Evolutionary conservation across 1,140 invertebrate genomes (phyloP), one percentile per base, ranked within the genome.

Genomic region (Agrilus planipennis): DNA sequence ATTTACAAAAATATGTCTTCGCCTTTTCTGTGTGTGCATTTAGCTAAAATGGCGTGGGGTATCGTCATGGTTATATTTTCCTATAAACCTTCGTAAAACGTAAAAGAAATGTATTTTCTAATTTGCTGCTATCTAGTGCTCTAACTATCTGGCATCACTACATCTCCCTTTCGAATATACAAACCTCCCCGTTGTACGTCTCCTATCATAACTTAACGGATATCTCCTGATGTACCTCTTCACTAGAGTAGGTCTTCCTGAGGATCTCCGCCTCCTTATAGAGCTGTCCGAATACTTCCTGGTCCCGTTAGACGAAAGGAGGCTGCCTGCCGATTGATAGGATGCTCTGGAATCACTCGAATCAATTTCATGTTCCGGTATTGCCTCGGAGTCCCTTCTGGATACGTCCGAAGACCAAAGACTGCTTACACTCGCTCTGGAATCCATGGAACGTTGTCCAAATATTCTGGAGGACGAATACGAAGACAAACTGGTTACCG

Each of bases 151-250:
- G n/a, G n/a, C n/a, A n/a, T n/a, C n/a, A n/a, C n/a, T n/a, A n/a
- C n/a, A n/a, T n/a, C n/a, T n/a, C n/a, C n/a, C n/a, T n/a, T n/a
- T n/a, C n/a, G 23, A 7, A 22, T 4, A 25, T n/a, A 50, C 48
- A 47, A 55, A 65, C 64, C 64, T 66, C 47, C 64, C 64, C 23
- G 62, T 66, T 4, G 64, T 64, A 41, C 61, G 53, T 37, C 62
- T 45, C 20, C 64, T 51, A 46, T 66, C 64, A 35, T 57, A 50
- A 23, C 52, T 60, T 25, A 64, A 46, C n/a, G 63, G 58, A 34
- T 55, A 53, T 40, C 61, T 50, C 34, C 62, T 51, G 3, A 55
- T 54, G 40, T 63, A 53, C 39, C 60, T 51, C 28, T 62, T 52
- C 15, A 63, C 53, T 48, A 58, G 62, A 39, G 53, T 56, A 22